Conservation (phyloP, 2,113 vertebrate genomes). For the Varanus salvator region DNA sequence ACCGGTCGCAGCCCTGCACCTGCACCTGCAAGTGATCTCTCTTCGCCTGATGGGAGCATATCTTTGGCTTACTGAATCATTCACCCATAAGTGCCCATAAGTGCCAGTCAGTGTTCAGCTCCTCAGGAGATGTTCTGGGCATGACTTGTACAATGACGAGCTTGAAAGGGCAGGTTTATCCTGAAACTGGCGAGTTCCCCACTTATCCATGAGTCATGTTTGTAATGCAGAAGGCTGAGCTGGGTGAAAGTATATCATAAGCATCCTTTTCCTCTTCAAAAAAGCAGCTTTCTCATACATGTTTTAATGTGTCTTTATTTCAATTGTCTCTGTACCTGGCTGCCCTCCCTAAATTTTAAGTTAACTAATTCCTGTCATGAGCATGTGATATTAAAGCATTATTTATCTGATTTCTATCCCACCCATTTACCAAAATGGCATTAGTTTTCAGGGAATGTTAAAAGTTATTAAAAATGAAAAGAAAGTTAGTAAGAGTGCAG, state of each 20-base stretch:
- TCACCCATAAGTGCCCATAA: constrained; percentile 45
- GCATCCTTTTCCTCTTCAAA: background rate
- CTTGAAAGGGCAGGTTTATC: background rate
- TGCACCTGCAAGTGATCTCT: constrained; percentile 35
- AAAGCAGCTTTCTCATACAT: background rate
- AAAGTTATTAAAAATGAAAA: background rate
- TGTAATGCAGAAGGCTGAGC: background rate
- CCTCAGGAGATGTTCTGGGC: constrained; percentile 45
- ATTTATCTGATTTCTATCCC: no score
- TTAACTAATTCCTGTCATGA: background rate
- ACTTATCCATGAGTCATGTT: background rate
- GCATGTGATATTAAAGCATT: background rate
- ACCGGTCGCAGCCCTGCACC: background rate
- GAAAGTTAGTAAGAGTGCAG: background rate
- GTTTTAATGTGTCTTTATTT: background rate
- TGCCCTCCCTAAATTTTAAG: background rate
- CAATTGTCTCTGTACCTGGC: background rate
- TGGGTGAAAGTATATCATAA: background rate
- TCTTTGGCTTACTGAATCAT: constrained; percentile 61
- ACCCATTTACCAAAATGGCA: no score
- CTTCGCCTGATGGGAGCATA: constrained; percentile 20
- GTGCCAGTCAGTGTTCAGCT: constrained; percentile 29
- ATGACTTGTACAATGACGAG: constrained; percentile 38
- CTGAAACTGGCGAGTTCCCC: background rate
- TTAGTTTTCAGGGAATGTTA: background rate